Base-by-base conservation (phyloP, 2,888 invertebrate genomes). In the Stictocephala bisonia region DNA sequence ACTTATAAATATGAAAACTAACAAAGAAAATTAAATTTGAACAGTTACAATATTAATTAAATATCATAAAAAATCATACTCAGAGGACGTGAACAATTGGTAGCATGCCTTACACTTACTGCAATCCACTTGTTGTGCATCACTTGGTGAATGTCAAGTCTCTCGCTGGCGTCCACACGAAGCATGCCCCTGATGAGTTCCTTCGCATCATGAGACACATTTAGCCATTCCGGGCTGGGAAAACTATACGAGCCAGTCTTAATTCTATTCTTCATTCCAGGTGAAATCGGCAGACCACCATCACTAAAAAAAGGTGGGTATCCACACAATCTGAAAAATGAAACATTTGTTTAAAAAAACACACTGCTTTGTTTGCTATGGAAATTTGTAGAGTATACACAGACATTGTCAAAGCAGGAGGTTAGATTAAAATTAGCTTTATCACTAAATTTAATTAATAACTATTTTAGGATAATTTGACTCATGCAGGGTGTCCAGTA, bases 301-400 rank as follows among this genome's bases (percentile, higher is more conserved):
- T 97, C 96, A 82, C 97, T 97, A 85, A 98, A 99, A 86, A 99
- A 99, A 0, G 99, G 99, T 7, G 99, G 99, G 85, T 97, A 99
- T 0, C 99, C 99, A 84, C 99, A 99, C 75, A 99, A 87, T 79
- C 89, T 89, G 78, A 48, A 81, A 72, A 60, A 68, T n/a, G n/a
- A n/a, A n/a, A n/a, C n/a, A n/a, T n/a, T n/a, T n/a, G n/a, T n/a
- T n/a, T n/a, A n/a, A n/a, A n/a, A n/a, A n/a, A n/a, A n/a, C n/a
- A n/a, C n/a, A n/a, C n/a, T n/a, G n/a, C n/a, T n/a, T n/a, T n/a
- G n/a, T n/a, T n/a, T n/a, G n/a, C n/a, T n/a, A n/a, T n/a, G n/a
- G n/a, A n/a, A n/a, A n/a, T n/a, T n/a, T n/a, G n/a, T n/a, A n/a
- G n/a, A n/a, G n/a, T n/a, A n/a, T n/a, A n/a, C n/a, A n/a, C n/a